phyloP scores from a whole-genome alignment of 2,113 vertebrate species.

The Forbesichthys agassizii region DNA sequence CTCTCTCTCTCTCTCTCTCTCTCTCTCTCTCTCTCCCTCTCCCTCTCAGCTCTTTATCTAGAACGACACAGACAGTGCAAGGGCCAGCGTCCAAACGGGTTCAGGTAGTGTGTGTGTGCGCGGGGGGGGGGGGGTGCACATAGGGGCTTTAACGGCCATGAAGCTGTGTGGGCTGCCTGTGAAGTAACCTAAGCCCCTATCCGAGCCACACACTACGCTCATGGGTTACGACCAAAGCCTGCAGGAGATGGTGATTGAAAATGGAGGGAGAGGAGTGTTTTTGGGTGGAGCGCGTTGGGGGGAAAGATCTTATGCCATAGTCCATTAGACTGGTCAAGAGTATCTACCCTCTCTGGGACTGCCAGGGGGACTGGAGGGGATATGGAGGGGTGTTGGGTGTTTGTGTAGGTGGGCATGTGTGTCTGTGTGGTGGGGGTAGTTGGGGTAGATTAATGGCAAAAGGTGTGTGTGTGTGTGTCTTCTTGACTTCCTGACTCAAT shows the following conservation, averaged over 20 bases:
- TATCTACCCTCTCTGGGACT: constrained; percentile 64
- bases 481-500: too few species aligned
- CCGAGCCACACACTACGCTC: constrained; percentile 53
- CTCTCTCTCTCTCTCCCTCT: not conserved
- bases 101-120: not conserved
- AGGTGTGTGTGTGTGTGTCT: constrained; percentile 47
- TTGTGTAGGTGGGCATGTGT: constrained; percentile 2
- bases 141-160: constrained; percentile 71
- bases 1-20: not conserved
- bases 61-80: constrained; percentile 49
- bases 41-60: constrained; percentile 30
- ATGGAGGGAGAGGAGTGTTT: constrained; percentile 70
- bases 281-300: constrained; percentile 55
- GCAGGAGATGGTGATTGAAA: constrained; percentile 70
- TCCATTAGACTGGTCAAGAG: constrained; percentile 77
- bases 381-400: constrained; percentile 45
- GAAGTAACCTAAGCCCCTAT: constrained; percentile 70
- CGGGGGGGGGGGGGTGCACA: constrained; percentile 62
- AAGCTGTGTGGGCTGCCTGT: constrained; percentile 73
- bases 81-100: constrained; percentile 58
- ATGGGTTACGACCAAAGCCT: constrained; percentile 64
- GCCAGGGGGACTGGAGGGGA: constrained; percentile 57
- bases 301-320: constrained; percentile 67
- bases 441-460: constrained; percentile 78
- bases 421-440: constrained; percentile 1